Percentiles rank a stretch among this genome's conserved stretches.
Conservation (phyloP, 2,113 vertebrate genomes). For the Chunga burmeisteri region DNA sequence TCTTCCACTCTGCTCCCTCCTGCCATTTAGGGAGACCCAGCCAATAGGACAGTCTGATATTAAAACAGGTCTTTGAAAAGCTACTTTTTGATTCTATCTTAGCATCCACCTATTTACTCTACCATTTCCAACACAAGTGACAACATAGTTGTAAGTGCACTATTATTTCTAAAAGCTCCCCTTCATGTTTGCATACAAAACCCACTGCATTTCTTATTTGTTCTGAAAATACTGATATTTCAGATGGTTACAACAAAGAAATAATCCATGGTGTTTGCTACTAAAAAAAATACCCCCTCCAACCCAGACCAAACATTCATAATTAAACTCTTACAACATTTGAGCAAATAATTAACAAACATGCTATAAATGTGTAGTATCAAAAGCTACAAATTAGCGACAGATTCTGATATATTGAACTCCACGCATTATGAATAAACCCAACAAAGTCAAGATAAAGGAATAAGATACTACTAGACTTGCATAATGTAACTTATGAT, state of each 20-base stretch:
- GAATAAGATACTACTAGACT: not conserved
- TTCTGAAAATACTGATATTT: not conserved
- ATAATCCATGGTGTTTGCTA: not conserved
- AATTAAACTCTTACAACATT: not conserved
- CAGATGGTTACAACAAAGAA: not conserved
- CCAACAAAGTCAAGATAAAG: not conserved
- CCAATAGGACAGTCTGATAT: not conserved
- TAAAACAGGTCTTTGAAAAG: not conserved
- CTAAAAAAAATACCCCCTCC: accelerated
- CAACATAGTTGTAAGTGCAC: not conserved
- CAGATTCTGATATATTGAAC: not conserved
- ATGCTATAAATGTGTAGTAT: not conserved
- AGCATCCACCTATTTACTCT: not conserved
- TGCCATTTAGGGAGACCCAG: accelerated
- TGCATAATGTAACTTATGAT: not conserved
- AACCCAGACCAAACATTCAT: not conserved
- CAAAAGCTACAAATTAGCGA: not conserved
- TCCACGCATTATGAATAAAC: not conserved
- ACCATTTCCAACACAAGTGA: not conserved
- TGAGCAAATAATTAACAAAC: not conserved
- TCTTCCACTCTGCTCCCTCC: not conserved
- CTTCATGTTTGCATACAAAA: not conserved
- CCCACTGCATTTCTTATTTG: not conserved
- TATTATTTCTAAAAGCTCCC: not conserved
- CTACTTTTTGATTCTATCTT: not conserved